Evolutionary conservation across 2,888 invertebrate species (phyloP).

Genomic region (Rhopalosiphum nymphaeae): DNA sequence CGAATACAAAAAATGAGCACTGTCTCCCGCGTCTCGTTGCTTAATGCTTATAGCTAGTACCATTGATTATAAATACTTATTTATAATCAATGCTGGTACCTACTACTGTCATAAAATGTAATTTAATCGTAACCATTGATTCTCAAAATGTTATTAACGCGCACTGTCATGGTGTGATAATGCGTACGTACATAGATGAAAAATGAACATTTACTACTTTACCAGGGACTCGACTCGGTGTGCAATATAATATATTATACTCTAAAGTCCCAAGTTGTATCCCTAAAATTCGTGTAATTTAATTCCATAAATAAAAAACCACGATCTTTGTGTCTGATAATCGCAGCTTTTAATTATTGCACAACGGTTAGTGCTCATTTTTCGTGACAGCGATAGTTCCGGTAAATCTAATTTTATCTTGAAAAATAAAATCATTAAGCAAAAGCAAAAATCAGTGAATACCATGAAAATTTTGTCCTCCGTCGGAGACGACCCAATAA

Average conservation of each 20-base stretch:
- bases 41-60: not conserved
- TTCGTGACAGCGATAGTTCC: not conserved
- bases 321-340: not conserved
- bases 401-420: not conserved
- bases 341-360: not conserved
- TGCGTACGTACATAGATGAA: not conserved
- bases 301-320: not conserved
- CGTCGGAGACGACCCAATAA: not conserved
- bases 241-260: not conserved
- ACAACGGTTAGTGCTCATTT: not conserved
- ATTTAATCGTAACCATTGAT: not conserved
- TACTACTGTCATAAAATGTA: no score
- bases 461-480: not conserved
- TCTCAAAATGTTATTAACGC: not conserved
- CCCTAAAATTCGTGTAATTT: not conserved
- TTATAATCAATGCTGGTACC: no score
- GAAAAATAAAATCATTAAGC: not conserved
- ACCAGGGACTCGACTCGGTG: not conserved
- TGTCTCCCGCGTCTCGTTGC: not conserved
- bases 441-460: not conserved
- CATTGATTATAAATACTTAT: no score
- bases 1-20: not conserved
- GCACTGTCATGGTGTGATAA: not conserved
- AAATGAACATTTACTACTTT: not conserved
- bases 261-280: not conserved